Conservation (phyloP, 2,888 invertebrate species). For the Prosapia bicincta region DNA sequence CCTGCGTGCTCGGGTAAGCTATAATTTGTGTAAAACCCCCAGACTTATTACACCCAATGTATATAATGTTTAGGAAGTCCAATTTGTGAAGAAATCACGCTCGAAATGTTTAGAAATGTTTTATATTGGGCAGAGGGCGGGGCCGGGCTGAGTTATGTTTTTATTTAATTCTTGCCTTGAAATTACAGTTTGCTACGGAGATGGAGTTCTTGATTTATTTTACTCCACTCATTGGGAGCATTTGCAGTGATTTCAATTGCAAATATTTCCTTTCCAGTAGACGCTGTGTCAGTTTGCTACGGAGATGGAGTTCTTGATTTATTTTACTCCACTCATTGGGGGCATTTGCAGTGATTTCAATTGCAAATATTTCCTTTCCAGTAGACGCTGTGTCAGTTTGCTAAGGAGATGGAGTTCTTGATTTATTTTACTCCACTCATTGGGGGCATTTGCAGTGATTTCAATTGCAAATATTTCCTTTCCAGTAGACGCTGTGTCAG, state of each 20-base stretch:
- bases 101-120: not conserved
- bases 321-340: not conserved
- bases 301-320: not conserved
- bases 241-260: too few relatives aligned
- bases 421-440: too few relatives aligned
- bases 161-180: not conserved
- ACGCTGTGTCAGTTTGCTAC: too few relatives aligned
- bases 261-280: too few relatives aligned
- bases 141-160: not conserved
- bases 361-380: too few relatives aligned
- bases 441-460: too few relatives aligned
- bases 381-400: too few relatives aligned
- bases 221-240: too few relatives aligned
- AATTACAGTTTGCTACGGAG: not conserved
- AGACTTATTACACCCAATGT: constrained; percentile 10
- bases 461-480: too few relatives aligned
- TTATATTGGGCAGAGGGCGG: not conserved
- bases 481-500: too few relatives aligned
- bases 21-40: constrained; percentile 22
- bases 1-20: constrained; percentile 9
- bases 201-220: too few relatives aligned
- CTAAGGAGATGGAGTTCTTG: too few relatives aligned
- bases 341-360: not conserved
- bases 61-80: constrained; percentile 22
- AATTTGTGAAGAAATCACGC: constrained; percentile 1